Percentiles rank a stretch among this genome's conserved stretches.
phyloP scores from a whole-genome alignment of 2,113 vertebrate species.

The Fregetta grallaria region DNA sequence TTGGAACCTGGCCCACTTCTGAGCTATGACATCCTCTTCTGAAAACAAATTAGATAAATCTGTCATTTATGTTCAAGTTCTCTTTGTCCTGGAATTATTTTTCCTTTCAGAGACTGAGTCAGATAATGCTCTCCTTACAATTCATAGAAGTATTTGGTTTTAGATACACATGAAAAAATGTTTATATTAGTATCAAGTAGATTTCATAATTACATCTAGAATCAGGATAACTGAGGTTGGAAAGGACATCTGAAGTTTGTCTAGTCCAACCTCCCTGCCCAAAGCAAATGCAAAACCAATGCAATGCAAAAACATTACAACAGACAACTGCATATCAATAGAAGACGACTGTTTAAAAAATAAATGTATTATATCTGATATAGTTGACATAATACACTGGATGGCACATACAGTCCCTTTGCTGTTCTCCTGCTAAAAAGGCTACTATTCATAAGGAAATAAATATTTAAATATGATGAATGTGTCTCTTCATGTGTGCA shows the following conservation, averaged over 20 bases:
- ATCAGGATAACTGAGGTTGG: background rate
- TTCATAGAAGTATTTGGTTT: background rate
- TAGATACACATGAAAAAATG: background rate
- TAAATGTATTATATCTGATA: background rate
- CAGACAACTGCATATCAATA: background rate
- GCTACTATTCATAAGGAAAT: background rate
- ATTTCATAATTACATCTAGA: background rate
- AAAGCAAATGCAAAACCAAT: background rate
- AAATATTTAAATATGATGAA: background rate
- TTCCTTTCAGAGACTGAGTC: background rate
- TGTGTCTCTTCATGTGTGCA: background rate
- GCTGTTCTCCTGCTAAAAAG: background rate
- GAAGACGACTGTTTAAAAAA: background rate
- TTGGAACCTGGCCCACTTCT: background rate
- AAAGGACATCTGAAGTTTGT: background rate
- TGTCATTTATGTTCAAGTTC: background rate
- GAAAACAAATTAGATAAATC: conserved; percentile 34
- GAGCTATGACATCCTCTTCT: background rate
- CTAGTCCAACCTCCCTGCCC: background rate
- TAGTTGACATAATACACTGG: background rate
- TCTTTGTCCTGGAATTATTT: conserved; percentile 11
- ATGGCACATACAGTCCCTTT: background rate
- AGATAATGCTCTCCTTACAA: background rate
- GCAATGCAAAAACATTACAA: background rate
- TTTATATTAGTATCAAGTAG: background rate